phyloP scores from a whole-genome alignment of 1,140 invertebrate species.

The Apis dorsata region DNA sequence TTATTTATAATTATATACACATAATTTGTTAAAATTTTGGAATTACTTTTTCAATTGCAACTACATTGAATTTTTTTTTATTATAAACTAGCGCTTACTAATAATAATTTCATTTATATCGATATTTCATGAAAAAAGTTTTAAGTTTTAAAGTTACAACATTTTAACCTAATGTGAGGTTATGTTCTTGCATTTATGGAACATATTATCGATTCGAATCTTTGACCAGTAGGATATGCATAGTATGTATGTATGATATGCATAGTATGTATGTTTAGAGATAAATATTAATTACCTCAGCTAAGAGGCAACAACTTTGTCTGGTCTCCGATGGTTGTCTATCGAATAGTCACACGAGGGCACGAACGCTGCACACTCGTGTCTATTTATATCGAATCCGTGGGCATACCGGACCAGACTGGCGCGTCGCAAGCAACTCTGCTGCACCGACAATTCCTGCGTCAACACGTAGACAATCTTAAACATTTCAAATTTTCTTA shows the following conservation, averaged over 20 bases:
- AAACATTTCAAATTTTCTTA: not conserved
- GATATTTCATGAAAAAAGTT: too few species aligned
- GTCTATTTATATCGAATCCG: constrained; percentile 65
- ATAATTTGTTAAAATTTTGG: too few species aligned
- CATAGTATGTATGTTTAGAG: not conserved
- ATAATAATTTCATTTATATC: too few species aligned
- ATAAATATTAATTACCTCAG: not conserved
- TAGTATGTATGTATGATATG: not conserved
- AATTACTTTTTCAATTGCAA: too few species aligned
- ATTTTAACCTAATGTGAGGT: too few species aligned
- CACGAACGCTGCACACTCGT: constrained; percentile 29
- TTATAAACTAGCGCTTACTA: too few species aligned
- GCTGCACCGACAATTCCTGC: constrained; percentile 19
- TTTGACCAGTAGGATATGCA: too few species aligned
- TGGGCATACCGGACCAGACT: constrained; percentile 65
- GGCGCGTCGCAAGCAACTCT: constrained; percentile 34
- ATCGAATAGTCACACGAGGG: constrained; percentile 37
- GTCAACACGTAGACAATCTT: not conserved
- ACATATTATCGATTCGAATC: too few species aligned
- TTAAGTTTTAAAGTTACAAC: too few species aligned
- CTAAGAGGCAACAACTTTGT: constrained; percentile 24
- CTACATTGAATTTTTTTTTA: too few species aligned
- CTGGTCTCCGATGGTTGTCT: not conserved
- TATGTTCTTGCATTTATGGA: too few species aligned
- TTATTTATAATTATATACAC: too few species aligned